These are phyloP conservation scores for Mesorhabditis sp. DNA, from an alignment of 2,888 invertebrate species.

Conservation along the genomic window DNA sequence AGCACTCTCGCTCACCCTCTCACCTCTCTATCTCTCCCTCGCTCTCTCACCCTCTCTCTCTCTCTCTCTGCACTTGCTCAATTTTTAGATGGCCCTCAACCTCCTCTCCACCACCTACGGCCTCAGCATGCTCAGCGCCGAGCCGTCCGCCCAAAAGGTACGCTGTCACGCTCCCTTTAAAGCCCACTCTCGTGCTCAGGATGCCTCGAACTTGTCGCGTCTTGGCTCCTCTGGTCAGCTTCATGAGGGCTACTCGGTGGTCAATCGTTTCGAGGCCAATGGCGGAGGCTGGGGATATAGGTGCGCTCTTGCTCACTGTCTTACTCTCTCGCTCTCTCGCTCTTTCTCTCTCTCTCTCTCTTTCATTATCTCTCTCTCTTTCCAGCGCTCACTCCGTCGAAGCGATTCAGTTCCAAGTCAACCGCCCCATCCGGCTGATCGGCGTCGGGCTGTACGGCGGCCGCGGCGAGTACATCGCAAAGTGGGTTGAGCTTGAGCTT, in stretches of 20 bases:
- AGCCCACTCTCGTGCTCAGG: background rate
- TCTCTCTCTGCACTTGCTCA: background rate
- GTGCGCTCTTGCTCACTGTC: background rate
- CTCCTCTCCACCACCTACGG: background rate
- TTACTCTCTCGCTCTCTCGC: too few species aligned
- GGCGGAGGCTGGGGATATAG: slow-evolving; percentile 91
- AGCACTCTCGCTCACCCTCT: too few species aligned
- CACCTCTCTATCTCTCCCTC: background rate
- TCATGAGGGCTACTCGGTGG: slow-evolving; percentile 31
- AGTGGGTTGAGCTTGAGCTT: slow-evolving; percentile 11
- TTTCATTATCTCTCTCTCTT: background rate
- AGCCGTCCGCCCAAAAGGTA: background rate
- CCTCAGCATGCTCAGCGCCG: background rate
- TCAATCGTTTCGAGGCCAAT: slow-evolving; percentile 68
- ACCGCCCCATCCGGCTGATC: slow-evolving; percentile 79
- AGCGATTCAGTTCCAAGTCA: slow-evolving; percentile 75
- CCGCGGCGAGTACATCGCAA: slow-evolving; percentile 86
- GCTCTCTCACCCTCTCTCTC: background rate
- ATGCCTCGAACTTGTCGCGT: background rate
- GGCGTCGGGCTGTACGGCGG: slow-evolving; percentile 94
- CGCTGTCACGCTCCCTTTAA: background rate
- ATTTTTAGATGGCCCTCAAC: background rate
- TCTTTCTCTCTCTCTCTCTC: too few species aligned
- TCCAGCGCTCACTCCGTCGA: slow-evolving; percentile 82
- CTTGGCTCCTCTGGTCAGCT: background rate